Conservation (phyloP, 2,888 invertebrate genomes). For the Trachelus iudaicus region DNA sequence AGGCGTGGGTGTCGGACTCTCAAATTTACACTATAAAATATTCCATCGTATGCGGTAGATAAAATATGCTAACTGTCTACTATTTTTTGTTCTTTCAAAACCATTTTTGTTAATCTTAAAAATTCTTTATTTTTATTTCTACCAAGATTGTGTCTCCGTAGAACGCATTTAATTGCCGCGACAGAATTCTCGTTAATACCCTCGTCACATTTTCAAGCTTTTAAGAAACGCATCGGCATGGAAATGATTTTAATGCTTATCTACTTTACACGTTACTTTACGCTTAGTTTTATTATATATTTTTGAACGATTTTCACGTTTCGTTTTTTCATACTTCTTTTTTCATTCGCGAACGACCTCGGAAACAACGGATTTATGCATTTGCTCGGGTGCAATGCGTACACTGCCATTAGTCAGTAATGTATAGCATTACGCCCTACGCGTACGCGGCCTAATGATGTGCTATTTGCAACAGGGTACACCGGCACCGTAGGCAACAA, state of each 20-base stretch:
- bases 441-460: slow-evolving; percentile 47
- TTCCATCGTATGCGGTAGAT: background rate
- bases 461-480: slow-evolving; percentile 44
- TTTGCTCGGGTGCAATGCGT: slow-evolving; percentile 44
- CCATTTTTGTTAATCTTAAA: background rate
- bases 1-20: slow-evolving; percentile 2
- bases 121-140: background rate
- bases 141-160: background rate
- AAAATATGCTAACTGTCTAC: background rate
- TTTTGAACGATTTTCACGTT: background rate
- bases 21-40: background rate
- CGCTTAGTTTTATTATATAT: background rate
- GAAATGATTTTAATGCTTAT: background rate
- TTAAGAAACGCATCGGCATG: background rate
- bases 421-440: slow-evolving; percentile 52
- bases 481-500: slow-evolving; percentile 27
- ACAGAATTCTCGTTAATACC: background rate
- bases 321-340: background rate
- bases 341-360: background rate
- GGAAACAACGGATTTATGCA: slow-evolving; percentile 41
- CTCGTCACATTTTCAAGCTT: background rate
- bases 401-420: slow-evolving; percentile 52
- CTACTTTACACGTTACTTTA: background rate
- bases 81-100: background rate
- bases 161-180: background rate